These are phyloP conservation scores for Seriola quinqueradiata DNA, from an alignment of 2,113 vertebrate genomes.

Conservation along the genomic window DNA sequence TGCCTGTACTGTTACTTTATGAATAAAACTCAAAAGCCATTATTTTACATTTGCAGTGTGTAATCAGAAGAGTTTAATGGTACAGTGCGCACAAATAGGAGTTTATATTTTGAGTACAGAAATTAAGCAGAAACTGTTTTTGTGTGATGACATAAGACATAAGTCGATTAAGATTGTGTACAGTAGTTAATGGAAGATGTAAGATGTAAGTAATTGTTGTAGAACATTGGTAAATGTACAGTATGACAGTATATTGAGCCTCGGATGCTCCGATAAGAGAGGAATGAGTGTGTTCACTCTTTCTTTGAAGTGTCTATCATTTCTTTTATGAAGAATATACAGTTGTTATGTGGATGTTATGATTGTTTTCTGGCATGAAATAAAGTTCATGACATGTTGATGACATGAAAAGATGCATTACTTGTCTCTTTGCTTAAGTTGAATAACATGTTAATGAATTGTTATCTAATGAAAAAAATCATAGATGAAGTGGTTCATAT, in stretches of 20 bases:
- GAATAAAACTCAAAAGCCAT: slow-evolving; percentile 58
- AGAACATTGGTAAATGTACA: slow-evolving; percentile 63
- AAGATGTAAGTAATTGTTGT: slow-evolving; percentile 53
- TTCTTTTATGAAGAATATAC: slow-evolving; percentile 62
- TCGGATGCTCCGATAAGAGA: slow-evolving; percentile 17
- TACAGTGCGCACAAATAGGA: slow-evolving; percentile 47
- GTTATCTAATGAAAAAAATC: neutral
- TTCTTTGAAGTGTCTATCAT: slow-evolving; percentile 45
- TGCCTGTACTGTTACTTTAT: slow-evolving; percentile 44
- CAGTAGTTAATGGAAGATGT: slow-evolving; percentile 47
- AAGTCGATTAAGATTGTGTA: slow-evolving; percentile 44
- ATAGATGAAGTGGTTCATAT: neutral
- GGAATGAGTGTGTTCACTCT: slow-evolving; percentile 53
- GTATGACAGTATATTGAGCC: slow-evolving; percentile 34
- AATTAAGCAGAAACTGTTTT: slow-evolving; percentile 33
- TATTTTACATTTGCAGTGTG: slow-evolving; percentile 54
- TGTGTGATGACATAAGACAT: slow-evolving; percentile 22
- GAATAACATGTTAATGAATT: neutral
- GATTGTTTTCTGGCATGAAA: slow-evolving; percentile 80
- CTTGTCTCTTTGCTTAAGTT: slow-evolving; percentile 1
- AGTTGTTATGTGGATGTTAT: slow-evolving; percentile 70
- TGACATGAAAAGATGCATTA: slow-evolving; percentile 8
- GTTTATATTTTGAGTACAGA: slow-evolving; percentile 72
- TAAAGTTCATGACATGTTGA: slow-evolving; percentile 76
- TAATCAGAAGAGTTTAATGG: slow-evolving; percentile 28